Conservation (phyloP, 2,888 invertebrate species). For the Dolichomitus sp. region DNA sequence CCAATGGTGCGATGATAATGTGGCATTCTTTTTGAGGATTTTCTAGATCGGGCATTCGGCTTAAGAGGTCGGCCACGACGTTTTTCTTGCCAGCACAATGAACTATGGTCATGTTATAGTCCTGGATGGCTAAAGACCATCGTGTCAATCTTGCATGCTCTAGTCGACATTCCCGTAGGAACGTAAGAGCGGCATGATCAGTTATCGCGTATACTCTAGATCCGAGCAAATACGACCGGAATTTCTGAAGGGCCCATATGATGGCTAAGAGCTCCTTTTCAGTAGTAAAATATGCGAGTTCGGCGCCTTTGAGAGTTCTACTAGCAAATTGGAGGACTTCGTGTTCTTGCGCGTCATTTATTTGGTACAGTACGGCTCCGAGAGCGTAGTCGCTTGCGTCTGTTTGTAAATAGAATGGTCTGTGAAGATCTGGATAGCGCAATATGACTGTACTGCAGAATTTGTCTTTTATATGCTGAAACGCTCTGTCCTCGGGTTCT, state of each 20-base stretch:
- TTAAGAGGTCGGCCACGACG: background rate
- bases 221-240: slow-evolving; percentile 57
- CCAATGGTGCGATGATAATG: background rate
- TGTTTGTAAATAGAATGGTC: background rate
- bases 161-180: slow-evolving; percentile 44
- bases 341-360: slow-evolving; percentile 20
- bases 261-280: slow-evolving; percentile 60
- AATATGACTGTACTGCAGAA: background rate
- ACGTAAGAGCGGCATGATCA: slow-evolving; percentile 74
- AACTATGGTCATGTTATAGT: slow-evolving; percentile 20
- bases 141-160: slow-evolving; percentile 15
- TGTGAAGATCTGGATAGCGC: background rate
- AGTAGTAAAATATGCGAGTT: slow-evolving; percentile 48
- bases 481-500: background rate
- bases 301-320: slow-evolving; percentile 58
- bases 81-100: slow-evolving; percentile 38
- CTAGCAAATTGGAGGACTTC: slow-evolving; percentile 71
- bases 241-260: slow-evolving; percentile 54
- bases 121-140: slow-evolving; percentile 42
- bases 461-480: background rate
- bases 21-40: background rate
- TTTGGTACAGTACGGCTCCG: slow-evolving; percentile 48
- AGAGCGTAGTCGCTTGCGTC: slow-evolving; percentile 18
- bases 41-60: background rate
- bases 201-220: slow-evolving; percentile 66